Evolutionary conservation across 2,113 vertebrate genomes (phyloP).

Genomic region (Taxidea taxus): DNA sequence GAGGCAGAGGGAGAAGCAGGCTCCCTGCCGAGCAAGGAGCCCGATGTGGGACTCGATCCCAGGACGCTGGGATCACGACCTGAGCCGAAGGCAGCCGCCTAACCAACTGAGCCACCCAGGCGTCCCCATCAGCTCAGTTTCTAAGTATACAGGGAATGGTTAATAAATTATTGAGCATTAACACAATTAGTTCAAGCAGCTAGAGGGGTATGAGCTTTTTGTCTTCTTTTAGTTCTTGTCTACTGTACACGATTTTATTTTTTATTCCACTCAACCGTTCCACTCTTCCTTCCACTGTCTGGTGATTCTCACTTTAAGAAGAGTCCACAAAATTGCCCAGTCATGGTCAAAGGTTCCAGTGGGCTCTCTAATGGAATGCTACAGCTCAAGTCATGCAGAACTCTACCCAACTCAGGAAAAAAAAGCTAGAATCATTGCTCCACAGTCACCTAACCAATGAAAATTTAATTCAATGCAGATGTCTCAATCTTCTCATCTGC

Average conservation of each 20-base stretch:
- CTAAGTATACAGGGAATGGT: not conserved
- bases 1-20: no score
- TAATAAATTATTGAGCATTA: slow-evolving; percentile 55
- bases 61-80: no score
- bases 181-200: slow-evolving; percentile 48
- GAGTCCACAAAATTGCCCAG: not conserved
- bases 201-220: not conserved
- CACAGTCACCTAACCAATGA: not conserved
- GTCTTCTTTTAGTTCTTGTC: slow-evolving; percentile 1
- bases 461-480: not conserved
- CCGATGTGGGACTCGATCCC: no score
- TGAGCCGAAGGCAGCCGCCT: no score
- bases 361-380: not conserved
- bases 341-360: not conserved
- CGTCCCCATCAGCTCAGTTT: not conserved
- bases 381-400: not conserved
- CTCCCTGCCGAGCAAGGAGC: no score
- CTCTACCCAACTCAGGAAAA: not conserved
- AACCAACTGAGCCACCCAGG: no score
- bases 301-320: not conserved
- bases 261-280: not conserved
- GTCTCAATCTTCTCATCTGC: not conserved
- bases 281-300: not conserved
- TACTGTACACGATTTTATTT: not conserved
- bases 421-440: not conserved